These are phyloP conservation scores for Caiman crocodilus DNA, from an alignment of 2,797 vertebrate species.

Conservation along the genomic window DNA sequence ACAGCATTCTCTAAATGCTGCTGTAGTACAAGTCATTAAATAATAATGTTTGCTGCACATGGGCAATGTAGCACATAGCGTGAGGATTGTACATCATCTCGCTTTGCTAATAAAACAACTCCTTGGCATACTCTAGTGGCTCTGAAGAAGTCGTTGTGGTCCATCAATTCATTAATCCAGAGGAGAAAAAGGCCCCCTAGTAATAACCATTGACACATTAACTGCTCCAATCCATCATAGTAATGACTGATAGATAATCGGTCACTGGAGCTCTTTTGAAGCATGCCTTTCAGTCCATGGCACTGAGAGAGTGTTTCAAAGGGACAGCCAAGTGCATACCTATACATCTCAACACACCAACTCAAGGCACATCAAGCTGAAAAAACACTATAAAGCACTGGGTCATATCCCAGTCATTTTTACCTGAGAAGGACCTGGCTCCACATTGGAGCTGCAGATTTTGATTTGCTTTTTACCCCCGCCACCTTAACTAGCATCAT, in stretches of 20 bases:
- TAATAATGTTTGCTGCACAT: background rate
- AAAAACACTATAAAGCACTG: too few relatives aligned
- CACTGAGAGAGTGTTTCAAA: background rate
- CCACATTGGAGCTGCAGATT: background rate
- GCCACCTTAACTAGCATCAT: background rate
- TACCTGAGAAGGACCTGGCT: background rate
- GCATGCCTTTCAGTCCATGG: background rate
- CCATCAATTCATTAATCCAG: slow-evolving; percentile 65
- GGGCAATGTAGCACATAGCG: background rate
- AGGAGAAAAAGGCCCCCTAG: slow-evolving; percentile 43
- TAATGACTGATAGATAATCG: slow-evolving; percentile 8
- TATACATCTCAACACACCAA: background rate
- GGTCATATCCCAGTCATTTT: background rate
- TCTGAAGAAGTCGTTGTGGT: background rate
- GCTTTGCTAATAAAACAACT: background rate
- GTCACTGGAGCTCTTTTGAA: background rate
- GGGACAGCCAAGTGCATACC: background rate
- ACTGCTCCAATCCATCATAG: slow-evolving; percentile 63
- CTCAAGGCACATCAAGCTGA: background rate
- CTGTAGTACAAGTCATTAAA: background rate
- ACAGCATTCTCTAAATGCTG: too few relatives aligned
- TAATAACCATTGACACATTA: slow-evolving; percentile 71
- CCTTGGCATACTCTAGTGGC: background rate
- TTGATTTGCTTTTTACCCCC: background rate
- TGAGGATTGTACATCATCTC: background rate